A percentile compares a stretch with the other conserved stretches of the same genome.
Evolutionary conservation across 2,797 vertebrate species (phyloP).

Genomic region (Lagorchestes hirsutus): DNA sequence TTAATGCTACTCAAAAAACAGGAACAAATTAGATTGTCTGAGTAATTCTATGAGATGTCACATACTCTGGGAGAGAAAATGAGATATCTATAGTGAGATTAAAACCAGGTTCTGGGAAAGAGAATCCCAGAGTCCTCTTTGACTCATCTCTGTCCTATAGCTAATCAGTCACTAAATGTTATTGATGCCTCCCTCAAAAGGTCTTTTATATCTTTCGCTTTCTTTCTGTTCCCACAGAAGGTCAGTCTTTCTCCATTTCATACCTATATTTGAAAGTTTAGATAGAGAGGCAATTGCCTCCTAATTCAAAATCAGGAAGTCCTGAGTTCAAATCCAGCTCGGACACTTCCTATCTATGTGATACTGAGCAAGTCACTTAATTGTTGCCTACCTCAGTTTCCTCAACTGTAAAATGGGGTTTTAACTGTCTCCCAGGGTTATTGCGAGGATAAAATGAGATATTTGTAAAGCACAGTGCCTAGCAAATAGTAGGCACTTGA

Average conservation of each 20-base stretch:
- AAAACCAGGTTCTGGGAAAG: neutral
- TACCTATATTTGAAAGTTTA: neutral
- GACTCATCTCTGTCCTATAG: neutral
- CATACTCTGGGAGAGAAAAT: conserved; percentile 16
- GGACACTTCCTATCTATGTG: neutral
- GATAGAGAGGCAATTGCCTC: neutral
- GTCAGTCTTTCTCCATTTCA: neutral
- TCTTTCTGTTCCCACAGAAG: neutral
- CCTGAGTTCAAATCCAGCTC: neutral
- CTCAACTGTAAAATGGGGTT: neutral
- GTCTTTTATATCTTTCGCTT: neutral
- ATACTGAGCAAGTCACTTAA: neutral
- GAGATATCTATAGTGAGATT: neutral
- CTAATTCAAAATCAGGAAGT: neutral
- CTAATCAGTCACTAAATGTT: neutral
- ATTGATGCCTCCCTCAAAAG: neutral
- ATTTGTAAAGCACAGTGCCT: too few species aligned
- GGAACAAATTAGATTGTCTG: conserved; percentile 34
- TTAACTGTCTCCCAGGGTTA: neutral
- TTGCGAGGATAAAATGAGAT: neutral
- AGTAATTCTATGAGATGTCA: neutral
- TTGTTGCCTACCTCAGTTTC: neutral
- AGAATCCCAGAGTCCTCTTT: neutral
- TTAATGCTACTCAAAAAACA: conserved; percentile 55
- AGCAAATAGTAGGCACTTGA: neutral